Evolutionary conservation across 2,888 invertebrate species (phyloP), one percentile per base, ranked within the genome.

Genomic region (Phortica magna): DNA sequence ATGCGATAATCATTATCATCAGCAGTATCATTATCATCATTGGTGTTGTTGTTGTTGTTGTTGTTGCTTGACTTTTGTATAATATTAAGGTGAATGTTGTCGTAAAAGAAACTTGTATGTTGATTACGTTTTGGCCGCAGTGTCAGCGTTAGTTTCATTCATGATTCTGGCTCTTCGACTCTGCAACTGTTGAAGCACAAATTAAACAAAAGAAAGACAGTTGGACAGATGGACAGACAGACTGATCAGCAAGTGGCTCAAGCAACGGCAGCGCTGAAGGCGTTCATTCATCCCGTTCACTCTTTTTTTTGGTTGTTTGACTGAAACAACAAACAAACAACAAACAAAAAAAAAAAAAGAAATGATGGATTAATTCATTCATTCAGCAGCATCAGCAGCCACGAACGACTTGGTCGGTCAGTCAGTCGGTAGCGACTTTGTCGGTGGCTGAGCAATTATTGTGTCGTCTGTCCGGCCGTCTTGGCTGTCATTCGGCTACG

Each of bases 351-450:
- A 73, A 79, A 77, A 75, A 67, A 73, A 84, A 71, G n/a, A 81
- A 78, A 87, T 88, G 88, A 88, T 88, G 88, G 85, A 89, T 89
- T 84, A 85, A 85, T 85, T 82, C 85, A 85, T 88, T 88, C 83
- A 85, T 88, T 88, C 83, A 87, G 70, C 19, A 31, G 48, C 9
- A 53, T 12, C 22, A 12, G 19, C 70, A 84, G 86, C 87, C 83
- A 86, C 84, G 81, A 12, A 77, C 82, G 83, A 83, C 85, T 81
- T 71, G 22, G 7, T 43, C 76, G 48, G 53, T 70, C 75, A 55
- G 78, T 79, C 76, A 59, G 53, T 70, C 75, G 64, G 78, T 79
- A 76, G 76, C 77, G 79, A 59, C 79, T 81, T 70, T 53, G 67
- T 65, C 64, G 73, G 48, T 74, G 68, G 12, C 55, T 53, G 10